Conservation (phyloP, 2,888 invertebrate species). For the Linnaemya tessellans region DNA sequence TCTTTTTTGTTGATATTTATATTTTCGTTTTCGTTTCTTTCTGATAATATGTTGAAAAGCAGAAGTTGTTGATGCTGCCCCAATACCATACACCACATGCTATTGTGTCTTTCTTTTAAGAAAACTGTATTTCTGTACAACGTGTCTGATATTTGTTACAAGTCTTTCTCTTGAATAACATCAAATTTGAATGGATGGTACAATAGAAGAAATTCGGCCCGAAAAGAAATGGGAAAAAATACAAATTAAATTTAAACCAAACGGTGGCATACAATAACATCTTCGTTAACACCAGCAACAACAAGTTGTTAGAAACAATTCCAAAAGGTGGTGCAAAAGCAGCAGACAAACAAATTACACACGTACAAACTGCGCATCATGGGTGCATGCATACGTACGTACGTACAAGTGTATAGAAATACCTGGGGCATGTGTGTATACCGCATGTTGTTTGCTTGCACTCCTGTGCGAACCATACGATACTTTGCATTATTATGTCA, state of each 20-base stretch:
- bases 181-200: slow-evolving; percentile 54
- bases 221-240: slow-evolving; percentile 31
- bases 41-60: slow-evolving; percentile 26
- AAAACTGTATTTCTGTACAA: background rate
- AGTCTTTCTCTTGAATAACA: slow-evolving; percentile 60
- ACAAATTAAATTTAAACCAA: background rate
- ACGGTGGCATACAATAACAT: slow-evolving; percentile 43
- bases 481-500: slow-evolving; percentile 32
- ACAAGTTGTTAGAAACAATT: slow-evolving; percentile 1
- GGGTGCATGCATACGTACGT: background rate
- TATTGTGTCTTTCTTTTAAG: background rate
- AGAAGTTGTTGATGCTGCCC: background rate
- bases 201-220: slow-evolving; percentile 32
- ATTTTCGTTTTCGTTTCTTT: background rate
- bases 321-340: slow-evolving; percentile 1
- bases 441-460: background rate
- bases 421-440: background rate
- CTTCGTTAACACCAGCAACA: background rate
- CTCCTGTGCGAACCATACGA: background rate
- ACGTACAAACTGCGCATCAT: background rate
- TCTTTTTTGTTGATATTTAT: background rate
- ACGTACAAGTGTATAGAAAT: no score
- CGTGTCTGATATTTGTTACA: slow-evolving; percentile 37
- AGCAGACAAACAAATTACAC: slow-evolving; percentile 9
- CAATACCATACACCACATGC: slow-evolving; percentile 7